Base-by-base conservation (phyloP, 2,797 vertebrate genomes). In the Typhlichthys subterraneus region DNA sequence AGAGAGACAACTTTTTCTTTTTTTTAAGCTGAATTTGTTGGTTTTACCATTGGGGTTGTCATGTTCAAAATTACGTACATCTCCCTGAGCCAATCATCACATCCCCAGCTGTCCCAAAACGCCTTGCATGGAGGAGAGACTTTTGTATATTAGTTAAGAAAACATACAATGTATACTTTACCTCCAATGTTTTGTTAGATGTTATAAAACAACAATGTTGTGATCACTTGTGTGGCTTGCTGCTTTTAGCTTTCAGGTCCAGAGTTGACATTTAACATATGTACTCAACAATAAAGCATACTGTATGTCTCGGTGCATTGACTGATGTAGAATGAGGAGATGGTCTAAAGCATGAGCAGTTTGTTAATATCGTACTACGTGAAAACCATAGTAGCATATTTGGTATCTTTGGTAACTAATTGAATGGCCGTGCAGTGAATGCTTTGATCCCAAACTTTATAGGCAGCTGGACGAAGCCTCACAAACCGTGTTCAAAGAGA, bases 401-500 rank as follows among this genome's bases (percentile, higher is more conserved):
- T 38, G 38, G 38, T 6, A 42, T 42, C 1, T 42, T 42, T 42
- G 38, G 38, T 42, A 42, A 42, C 38, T n/a, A 13, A 45, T 14
- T 45, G 31, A 13, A 33, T 47, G 64, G 62, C 6, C 69, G 23
- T 51, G 15, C 45, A 45, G n/a, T n/a, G 57, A 7, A 57, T 68
- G 57, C 73, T 59, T 75, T 64, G 58, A 57, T 53, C 59, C 79
- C n/a, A 53, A n/a, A 62, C 73, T 45, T 73, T 51, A 81, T 79
- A 98, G 96, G 79, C 93, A 94, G 77, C 66, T 96, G 84, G 93
- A 95, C 45, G 85, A 84, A 29, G 84, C 87, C 14, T 91, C 92
- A 7, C 93, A 86, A 66, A 85, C 90, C 6, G 91, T 94, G 72
- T 94, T 95, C 81, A 95, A 91, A 86, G 94, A 97, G 82, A 96